Base-by-base conservation (phyloP, 2,113 vertebrate genomes). In the Falco punctatus region DNA sequence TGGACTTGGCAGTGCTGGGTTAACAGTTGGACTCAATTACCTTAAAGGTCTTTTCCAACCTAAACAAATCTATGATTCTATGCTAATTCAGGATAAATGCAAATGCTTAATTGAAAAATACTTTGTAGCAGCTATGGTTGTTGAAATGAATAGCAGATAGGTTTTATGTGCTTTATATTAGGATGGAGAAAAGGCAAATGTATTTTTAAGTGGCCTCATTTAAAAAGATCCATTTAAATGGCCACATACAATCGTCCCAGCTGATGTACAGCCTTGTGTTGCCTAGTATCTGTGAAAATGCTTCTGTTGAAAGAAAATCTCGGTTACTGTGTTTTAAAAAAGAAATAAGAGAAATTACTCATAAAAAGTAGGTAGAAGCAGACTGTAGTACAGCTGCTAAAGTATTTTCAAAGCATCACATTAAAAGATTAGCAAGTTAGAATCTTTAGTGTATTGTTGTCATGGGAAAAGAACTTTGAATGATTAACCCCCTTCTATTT, bases 401-500 rank as follows among this genome's bases (percentile, higher is more conserved):
- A 81, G 27, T 75, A 57, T 86, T 90, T 83, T 58, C 83, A 78
- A 94, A 59, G 16, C 48, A 52, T 74, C 2, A 1, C 44, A 48
- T 64, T 33, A 55, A 66, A 89, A 75, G 52, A 69, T 88, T 51
- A 59, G 90, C 35, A 85, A 72, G 54, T 86, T 48, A 62, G 24
- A 75, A 19, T 79, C 78, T 95, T 90, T 58, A n/a, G 72, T 81
- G 75, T 91, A 72, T 83, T 79, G 64, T 33, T 96, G 61, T 81
- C 48, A 26, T 38, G 88, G 86, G 92, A 94, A 79, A 75, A 93
- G 75, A 72, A 78, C 57, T 81, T 38, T 27, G 33, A 92, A 48
- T 92, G 52, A 92, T 94, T 95, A 96, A 93, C 67, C 59, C 59
- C 55, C 27, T 88, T 95, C 80, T 94, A 86, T 94, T 96, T 95